A percentile compares a stretch with the other conserved stretches of the same genome.
Conservation (phyloP, 2,888 invertebrate species). For the Heliconius hortense region DNA sequence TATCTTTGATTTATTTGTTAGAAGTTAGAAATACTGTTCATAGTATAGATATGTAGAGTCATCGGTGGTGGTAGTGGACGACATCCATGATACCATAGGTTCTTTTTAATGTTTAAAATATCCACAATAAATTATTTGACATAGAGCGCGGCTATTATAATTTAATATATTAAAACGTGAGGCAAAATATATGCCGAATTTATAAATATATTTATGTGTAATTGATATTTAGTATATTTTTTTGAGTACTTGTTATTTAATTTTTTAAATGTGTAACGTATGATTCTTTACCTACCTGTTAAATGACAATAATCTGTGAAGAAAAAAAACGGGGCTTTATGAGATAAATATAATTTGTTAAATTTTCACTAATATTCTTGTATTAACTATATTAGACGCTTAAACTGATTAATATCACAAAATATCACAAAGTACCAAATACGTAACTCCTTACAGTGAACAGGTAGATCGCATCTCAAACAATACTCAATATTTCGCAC, state of each 20-base stretch:
- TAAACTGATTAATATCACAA: constrained; percentile 11
- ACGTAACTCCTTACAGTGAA: constrained; percentile 31
- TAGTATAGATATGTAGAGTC: neutral
- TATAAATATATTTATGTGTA: too few species aligned
- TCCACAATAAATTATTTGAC: neutral
- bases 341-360: neutral
- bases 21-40: neutral
- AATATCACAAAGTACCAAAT: constrained; percentile 15
- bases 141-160: too few species aligned
- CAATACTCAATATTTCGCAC: constrained; percentile 56
- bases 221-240: too few species aligned
- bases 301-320: neutral
- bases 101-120: neutral
- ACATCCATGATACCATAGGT: neutral
- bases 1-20: constrained; percentile 9
- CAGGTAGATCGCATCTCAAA: constrained; percentile 34
- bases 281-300: neutral
- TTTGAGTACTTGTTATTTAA: too few species aligned
- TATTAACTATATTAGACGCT: neutral
- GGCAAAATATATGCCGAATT: too few species aligned
- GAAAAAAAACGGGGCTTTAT: neutral
- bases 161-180: too few species aligned
- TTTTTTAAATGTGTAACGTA: too few species aligned
- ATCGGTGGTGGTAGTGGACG: neutral
- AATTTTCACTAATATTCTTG: neutral